Base-by-base conservation (phyloP, 1,140 invertebrate species). In the Plutomurus gul region DNA sequence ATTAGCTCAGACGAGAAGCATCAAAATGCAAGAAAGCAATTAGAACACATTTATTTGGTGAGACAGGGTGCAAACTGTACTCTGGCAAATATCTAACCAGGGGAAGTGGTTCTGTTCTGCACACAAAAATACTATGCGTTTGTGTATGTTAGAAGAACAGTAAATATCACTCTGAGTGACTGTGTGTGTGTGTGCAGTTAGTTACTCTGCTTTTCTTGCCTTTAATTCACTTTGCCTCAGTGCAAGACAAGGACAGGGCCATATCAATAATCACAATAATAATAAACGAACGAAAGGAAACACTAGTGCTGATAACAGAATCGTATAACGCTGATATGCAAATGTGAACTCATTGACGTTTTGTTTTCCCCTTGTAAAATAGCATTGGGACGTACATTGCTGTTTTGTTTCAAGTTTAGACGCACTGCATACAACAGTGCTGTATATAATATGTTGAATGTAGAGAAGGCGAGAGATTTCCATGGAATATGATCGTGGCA, bases 281-380 rank as follows among this genome's bases (percentile, higher is more conserved):
- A 56, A 47, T 51, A 51, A 3, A 22, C 10, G 20, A 51, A 30
- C 56, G 56, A 65, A 65, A 65, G 56, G 56, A 65, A 65, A 65
- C 39, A 65, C 27, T 65, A 49, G 46, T 33, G 36, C 25, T 65
- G 56, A 65, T 30, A 65, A 65, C 18, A 65, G 25, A 7, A n/a
- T 13, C 25, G 20, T n/a, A 18, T 25, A 30, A 10, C 2, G 16
- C 27, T 65, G 56, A 65, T 36, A 65, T 65, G 56, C 36, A 65
- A 65, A 65, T 65, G 56, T n/a, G 56, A 30, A 65, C 30, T 65
- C 56, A 65, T 65, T 65, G 30, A 65, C 25, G 56, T 65, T 65
- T 65, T 65, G 56, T 65, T 65, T 65, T 65, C 56, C 47, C 56
- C 56, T 65, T 65, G 56, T 25, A 33, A 27, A 65, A 65, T 65